Evolutionary conservation across 2,797 vertebrate genomes (phyloP), one percentile per base, ranked within the genome.

Genomic region (Eidolon dupreanum): DNA sequence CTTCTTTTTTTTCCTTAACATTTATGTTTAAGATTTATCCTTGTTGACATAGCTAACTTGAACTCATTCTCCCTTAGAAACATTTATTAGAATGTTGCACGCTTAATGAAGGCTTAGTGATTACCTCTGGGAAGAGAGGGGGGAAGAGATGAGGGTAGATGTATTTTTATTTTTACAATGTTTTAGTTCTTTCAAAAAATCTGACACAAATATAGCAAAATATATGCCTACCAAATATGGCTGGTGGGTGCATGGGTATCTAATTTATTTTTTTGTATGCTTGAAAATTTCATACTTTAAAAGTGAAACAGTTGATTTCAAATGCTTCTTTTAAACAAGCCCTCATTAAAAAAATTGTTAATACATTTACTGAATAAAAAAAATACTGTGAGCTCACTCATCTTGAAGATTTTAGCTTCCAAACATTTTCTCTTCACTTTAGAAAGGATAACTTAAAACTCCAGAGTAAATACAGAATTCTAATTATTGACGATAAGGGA

Each of bases 201-300:
- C 8, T 73, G 71, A 15, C 31, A 33, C 36, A 88, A 92, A 66
- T 38, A 74, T 43, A 31, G 16, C 57, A 94, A 96, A 74, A 85
- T 74, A 85, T 61, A 92, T 87, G 28, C 41, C 33, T 79, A 59
- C 28, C 26, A 61, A 81, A 85, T 85, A 85, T 78, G 33, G 8
- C 73, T 81, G 8, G 16, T 46, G 41, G 12, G 15, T 85, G 3
- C 33, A 28, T 68, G 13, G 31, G 4, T 75, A 90, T 55, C 43
- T 68, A 84, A 73, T 84, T 78, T 73, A 78, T 66, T 88, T 91
- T 91, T 92, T 41, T 59, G 31, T 66, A 28, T 74, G 36, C 59
- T 92, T 92, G 20, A 74, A 79, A 85, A 53, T 88, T 61, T 79
- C 5, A 31, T 74, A 59, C 49, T 88, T 94, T 73, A 59, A 88